These are phyloP conservation scores for Anoplopoma fimbria DNA, from an alignment of 2,113 vertebrate genomes.

Conservation along the genomic window DNA sequence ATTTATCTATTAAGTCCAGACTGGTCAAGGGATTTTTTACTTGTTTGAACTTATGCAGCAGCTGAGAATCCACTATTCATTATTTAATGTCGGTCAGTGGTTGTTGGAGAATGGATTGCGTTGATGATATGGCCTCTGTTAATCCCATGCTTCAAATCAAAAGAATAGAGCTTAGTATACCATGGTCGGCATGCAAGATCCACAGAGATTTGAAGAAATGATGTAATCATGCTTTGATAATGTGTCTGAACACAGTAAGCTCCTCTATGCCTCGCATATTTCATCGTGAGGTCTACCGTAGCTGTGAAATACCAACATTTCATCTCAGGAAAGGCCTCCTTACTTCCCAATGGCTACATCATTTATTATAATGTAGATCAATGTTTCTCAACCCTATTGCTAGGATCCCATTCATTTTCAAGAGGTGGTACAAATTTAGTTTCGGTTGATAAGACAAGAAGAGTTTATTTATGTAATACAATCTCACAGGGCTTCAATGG, in stretches of 20 bases:
- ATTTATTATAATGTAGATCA: background rate
- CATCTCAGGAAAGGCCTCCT: constrained; percentile 1
- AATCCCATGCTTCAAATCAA: constrained; percentile 13
- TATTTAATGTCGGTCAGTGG: background rate
- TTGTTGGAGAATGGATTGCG: background rate
- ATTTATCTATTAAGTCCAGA: too few relatives aligned
- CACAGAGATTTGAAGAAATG: constrained; percentile 6
- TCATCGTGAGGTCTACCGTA: background rate
- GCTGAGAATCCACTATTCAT: constrained; percentile 15
- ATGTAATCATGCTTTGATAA: constrained; percentile 12
- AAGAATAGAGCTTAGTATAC: background rate
- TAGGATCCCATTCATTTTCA: background rate
- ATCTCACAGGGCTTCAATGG: constrained; percentile 1
- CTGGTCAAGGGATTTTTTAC: background rate
- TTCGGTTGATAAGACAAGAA: background rate
- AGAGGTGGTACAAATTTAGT: background rate
- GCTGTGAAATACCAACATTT: background rate
- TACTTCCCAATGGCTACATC: background rate
- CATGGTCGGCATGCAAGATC: constrained; percentile 28
- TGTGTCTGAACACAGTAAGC: background rate
- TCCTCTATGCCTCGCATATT: background rate
- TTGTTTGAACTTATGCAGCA: constrained; percentile 16
- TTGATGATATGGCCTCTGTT: background rate
- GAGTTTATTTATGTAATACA: background rate
- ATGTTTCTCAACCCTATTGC: background rate